A percentile compares a stretch with the other conserved stretches of the same genome.
These are phyloP conservation scores for Microplitis demolitor DNA, from an alignment of 1,140 invertebrate species.

Conservation along the genomic window DNA sequence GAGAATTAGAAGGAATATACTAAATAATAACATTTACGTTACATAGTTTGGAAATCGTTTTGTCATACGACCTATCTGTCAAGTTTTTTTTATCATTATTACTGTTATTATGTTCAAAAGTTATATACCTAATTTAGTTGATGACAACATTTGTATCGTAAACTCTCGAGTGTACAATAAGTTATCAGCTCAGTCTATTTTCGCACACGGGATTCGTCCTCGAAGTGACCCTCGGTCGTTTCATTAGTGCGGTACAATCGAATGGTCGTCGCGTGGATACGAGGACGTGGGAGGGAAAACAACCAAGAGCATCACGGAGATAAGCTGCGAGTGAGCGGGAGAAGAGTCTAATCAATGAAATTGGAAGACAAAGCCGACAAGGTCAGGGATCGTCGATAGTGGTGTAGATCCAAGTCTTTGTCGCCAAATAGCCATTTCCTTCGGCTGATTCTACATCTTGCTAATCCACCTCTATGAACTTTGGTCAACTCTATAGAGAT, in stretches of 20 bases:
- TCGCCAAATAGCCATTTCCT: not conserved
- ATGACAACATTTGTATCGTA: conserved; percentile 5
- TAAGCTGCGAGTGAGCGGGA: conserved; percentile 2
- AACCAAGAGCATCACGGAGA: conserved; percentile 27
- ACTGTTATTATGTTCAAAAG: not conserved
- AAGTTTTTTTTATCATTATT: not conserved
- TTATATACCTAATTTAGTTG: too few species aligned
- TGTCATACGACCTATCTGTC: too few species aligned
- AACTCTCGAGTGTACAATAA: not conserved
- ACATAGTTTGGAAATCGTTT: not conserved
- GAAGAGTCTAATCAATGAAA: conserved; percentile 55
- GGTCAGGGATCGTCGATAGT: conserved; percentile 47
- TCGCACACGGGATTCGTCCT: conserved; percentile 45
- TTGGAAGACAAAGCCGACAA: conserved; percentile 56
- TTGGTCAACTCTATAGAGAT: too few species aligned
- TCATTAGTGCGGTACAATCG: conserved; percentile 57
- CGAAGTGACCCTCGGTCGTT: conserved; percentile 42
- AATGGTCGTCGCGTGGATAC: conserved; percentile 34
- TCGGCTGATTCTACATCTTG: not conserved
- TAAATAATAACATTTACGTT: conserved; percentile 13
- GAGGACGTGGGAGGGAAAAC: conserved; percentile 9
- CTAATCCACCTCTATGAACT: too few species aligned
- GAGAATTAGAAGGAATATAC: conserved; percentile 19
- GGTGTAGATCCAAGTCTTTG: conserved; percentile 43
- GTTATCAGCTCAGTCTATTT: conserved; percentile 30